Evolutionary conservation across 2,113 vertebrate genomes (phyloP), one percentile per base, ranked within the genome.

Genomic region (Chauna torquata): DNA sequence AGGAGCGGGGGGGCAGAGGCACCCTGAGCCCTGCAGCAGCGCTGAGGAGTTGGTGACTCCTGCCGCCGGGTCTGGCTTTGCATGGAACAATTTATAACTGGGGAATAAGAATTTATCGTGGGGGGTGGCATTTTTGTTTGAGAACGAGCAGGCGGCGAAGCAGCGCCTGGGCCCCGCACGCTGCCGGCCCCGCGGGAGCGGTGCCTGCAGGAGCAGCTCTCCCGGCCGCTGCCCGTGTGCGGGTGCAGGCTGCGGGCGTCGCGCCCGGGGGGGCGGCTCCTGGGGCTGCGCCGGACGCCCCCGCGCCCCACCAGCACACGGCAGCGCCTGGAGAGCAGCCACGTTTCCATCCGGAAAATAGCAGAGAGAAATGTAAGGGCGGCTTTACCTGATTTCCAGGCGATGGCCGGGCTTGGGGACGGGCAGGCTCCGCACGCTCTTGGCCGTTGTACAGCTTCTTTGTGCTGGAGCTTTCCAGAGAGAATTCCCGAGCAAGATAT

Each of bases 381-480:
- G 27, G 32, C 42, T n/a, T 65, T 88, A 89, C 87, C 83, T 86
- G 87, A 13, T 61, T 62, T 42, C 76, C 93, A 19, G 55, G 69
- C 62, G 36, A 15, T 36, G 50, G 76, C 62, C 61, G 77, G 74
- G 64, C 55, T 52, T 20, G 54, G 70, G 88, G 50, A 22, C 84
- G 50, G 16, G 66, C 36, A 42, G 83, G 84, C 61, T 94, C 87
- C 45, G 18, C 90, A 49, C 23, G n/a, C 76, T 96, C 58, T 89
- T 65, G 93, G 55, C 79, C 49, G 58, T 78, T 55, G 91, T 28
- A 87, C 94, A 72, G 81, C 85, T 88, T 62, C 96, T 97, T 97
- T 96, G 95, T 97, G 94, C 95, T 79, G 88, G 72, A 94, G 96
- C 97, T 89, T 94, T 92, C 69, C 91, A 77, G 88, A 87, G 93